Evolutionary conservation across 2,888 invertebrate genomes (phyloP).

Genomic region (Netelia melanura): DNA sequence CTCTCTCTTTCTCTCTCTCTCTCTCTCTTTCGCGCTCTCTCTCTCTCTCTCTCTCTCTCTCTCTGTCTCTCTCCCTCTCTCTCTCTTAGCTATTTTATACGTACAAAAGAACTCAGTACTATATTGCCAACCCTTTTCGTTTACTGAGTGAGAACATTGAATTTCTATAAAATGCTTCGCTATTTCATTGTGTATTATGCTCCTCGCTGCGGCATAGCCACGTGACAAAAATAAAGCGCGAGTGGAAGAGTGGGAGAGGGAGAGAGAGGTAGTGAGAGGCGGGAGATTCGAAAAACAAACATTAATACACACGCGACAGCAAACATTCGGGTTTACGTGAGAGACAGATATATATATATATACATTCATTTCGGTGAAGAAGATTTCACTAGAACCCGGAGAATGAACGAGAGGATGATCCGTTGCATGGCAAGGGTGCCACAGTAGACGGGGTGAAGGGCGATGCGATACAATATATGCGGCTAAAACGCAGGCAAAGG

Average conservation of each 20-base stretch:
- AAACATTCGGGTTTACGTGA: background rate
- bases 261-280: no score
- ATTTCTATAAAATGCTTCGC: slow-evolving; percentile 17
- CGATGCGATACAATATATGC: slow-evolving; percentile 8
- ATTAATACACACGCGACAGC: background rate
- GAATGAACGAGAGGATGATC: slow-evolving; percentile 51
- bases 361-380: slow-evolving; percentile 13
- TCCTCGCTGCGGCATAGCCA: background rate
- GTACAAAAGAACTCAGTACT: background rate
- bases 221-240: no score
- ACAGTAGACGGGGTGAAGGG: background rate
- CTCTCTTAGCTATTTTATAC: background rate
- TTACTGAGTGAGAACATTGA: background rate
- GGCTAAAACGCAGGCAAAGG: slow-evolving; percentile 14
- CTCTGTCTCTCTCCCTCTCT: background rate
- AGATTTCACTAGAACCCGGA: slow-evolving; percentile 28
- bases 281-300: background rate
- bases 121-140: background rate
- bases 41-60: no score
- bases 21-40: no score
- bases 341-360: background rate
- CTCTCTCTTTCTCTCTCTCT: background rate
- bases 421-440: slow-evolving; percentile 31
- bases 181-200: background rate
- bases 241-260: no score